Base-by-base conservation (phyloP, 2,888 invertebrate species). In the Caenorhabditis imperialis region DNA sequence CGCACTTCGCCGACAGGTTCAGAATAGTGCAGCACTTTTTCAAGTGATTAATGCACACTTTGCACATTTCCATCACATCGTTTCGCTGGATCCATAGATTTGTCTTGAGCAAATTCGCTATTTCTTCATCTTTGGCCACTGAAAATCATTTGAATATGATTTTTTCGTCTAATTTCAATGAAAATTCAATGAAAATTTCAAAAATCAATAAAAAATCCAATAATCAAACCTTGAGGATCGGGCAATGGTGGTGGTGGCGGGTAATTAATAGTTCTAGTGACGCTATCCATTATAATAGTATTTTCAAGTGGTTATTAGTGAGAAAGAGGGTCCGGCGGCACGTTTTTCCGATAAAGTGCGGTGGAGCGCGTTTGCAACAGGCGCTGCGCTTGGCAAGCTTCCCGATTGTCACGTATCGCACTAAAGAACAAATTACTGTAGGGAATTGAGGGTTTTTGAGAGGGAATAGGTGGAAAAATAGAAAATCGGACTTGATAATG, bases 1-100 rank as follows among this genome's bases (percentile, higher is more conserved):
- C 81, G 30, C 77, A 62, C 45, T 85, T 85, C 35, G 80, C 51
- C 23, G 72, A 60, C 12, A 84, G 65, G 50, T 81, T 77, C 48
- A 85, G 57, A 20, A 61, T 47, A 3, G 54, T 44, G 54, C 84
- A 84, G 40, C 81, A 82, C 33, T 79, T 71, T 55, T 77, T 73
- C 44, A 84, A 45, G 53, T 65, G 60, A 2, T 61, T 37, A 18
- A 62, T 23, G 2, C 70, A 47, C 23, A 27, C 23, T 12, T 45
- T 40, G 3, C 76, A 48, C 16, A 67, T 51, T 20, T 27, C 38
- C 5, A 51, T 47, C 4, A 69, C 30, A 2, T 69, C 58, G 14
- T 40, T 44, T 18, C 42, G 40, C 30, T 69, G 58, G 33, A 60
- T 47, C 69, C 60, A 69, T 7, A 69, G 33, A 16, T 69, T 60